Evolutionary conservation across 2,797 vertebrate genomes (phyloP).

Genomic region (Aphelocoma californica): DNA sequence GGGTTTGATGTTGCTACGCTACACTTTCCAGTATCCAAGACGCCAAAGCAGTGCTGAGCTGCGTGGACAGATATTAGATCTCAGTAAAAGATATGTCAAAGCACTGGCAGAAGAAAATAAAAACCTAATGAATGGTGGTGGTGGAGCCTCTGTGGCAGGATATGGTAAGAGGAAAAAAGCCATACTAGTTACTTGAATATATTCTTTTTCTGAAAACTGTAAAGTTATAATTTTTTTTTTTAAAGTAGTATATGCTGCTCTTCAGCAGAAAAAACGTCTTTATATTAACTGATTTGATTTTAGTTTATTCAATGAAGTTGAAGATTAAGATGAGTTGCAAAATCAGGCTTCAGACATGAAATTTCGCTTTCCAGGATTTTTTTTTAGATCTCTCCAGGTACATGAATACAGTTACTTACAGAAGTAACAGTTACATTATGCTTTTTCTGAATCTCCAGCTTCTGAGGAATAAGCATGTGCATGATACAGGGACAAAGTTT

Average conservation of each 20-base stretch:
- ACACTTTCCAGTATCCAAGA: constrained; percentile 91
- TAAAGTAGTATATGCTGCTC: neutral
- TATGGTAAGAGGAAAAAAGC: constrained; percentile 82
- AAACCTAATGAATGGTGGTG: constrained; percentile 79
- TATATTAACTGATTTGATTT: neutral
- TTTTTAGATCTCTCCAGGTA: neutral
- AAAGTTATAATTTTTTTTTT: neutral
- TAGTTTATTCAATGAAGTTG: neutral
- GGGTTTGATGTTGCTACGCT: constrained; percentile 93
- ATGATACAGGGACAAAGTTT: neutral
- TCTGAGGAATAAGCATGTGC: neutral
- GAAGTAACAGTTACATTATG: neutral
- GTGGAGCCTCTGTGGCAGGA: constrained; percentile 91
- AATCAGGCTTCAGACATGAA: neutral
- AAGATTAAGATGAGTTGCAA: neutral
- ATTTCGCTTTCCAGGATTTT: neutral
- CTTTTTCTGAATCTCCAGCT: neutral
- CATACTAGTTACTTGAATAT: neutral
- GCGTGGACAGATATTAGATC: constrained; percentile 92
- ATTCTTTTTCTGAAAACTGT: neutral
- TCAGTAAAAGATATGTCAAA: constrained; percentile 94
- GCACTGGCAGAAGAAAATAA: constrained; percentile 95
- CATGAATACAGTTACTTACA: neutral
- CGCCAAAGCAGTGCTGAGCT: constrained; percentile 92
- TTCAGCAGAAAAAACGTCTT: neutral